Base-by-base conservation (phyloP, 2,888 invertebrate genomes). In the Ennomos quercinarius region DNA sequence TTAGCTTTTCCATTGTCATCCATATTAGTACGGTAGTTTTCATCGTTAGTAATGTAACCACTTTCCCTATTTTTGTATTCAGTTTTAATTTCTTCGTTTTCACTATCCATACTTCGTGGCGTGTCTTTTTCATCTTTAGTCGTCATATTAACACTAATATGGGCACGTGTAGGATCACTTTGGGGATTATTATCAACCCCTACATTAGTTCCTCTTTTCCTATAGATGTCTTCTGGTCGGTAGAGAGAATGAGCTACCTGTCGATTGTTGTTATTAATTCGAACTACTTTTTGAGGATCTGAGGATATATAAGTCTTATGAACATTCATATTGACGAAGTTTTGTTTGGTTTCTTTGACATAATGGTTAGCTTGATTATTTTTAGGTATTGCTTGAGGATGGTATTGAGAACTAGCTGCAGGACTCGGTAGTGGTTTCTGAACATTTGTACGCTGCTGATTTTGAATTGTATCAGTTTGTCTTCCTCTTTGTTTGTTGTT, bases 41-140 rank as follows among this genome's bases (percentile, higher is more conserved):
- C 27, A 6, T 27, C 27, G 6, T 27, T 27, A 27, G 27, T 27
- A 8, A 41, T 50, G 45, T 51, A 45, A 47, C 50, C 64, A 9
- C 68, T 69, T 5, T 80, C 71, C 48, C 71, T 71, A 50, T 72
- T 77, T 41, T 49, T 70, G 47, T 73, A 70, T 38, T 79, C 80
- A n/a, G 61, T 65, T 45, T 69, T 76, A 11, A 27, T 27, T 27
- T 27, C 5, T 27, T 65, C 64, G 0, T 36, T 11, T 42, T 52
- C 39, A 9, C 4, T 37, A 9, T 37, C n/a, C 1, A 0, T 4
- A 12, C 13, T 10, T 40, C 10, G 27, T 11, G n/a, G 64, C 6
- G 68, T 61, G 6, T 78, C 76, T 10, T 78, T 67, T 8, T 75
- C 59, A 13, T 74, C 66, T 38, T 27, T 27, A 27, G 27, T 6